These are phyloP conservation scores for Ptychobarbus kaznakovi DNA, from an alignment of 2,797 vertebrate genomes.

Conservation along the genomic window DNA sequence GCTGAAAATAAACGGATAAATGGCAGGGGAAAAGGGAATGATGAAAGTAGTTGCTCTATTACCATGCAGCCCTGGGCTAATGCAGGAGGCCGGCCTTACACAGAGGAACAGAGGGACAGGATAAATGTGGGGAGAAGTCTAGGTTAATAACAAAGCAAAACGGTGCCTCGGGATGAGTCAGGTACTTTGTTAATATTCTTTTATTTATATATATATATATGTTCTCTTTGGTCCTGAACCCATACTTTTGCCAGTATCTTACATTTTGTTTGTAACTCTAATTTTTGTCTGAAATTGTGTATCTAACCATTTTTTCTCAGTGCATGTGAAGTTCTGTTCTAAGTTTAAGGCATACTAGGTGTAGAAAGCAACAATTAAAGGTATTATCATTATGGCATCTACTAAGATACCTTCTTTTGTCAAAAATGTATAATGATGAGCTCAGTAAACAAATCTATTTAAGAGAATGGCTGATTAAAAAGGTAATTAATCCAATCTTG, in stretches of 20 bases:
- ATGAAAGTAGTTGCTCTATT: slow-evolving; percentile 61
- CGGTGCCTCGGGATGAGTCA: slow-evolving; percentile 60
- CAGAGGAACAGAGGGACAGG: slow-evolving; percentile 54
- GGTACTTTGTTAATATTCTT: slow-evolving; percentile 60
- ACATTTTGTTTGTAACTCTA: neutral
- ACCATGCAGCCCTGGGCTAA: slow-evolving; percentile 62
- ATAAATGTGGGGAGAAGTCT: slow-evolving; percentile 67
- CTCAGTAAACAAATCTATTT: neutral
- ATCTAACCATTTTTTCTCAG: neutral
- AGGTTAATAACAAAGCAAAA: slow-evolving; percentile 68
- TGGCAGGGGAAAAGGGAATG: slow-evolving; percentile 58
- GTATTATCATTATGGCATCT: neutral
- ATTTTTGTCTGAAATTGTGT: neutral
- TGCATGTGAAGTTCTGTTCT: neutral
- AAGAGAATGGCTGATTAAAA: neutral
- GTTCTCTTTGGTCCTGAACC: slow-evolving; percentile 44
- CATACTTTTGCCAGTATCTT: slow-evolving; percentile 21
- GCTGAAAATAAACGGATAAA: slow-evolving; percentile 58
- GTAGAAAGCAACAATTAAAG: neutral
- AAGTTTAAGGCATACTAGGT: neutral
- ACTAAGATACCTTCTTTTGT: neutral
- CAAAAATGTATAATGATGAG: neutral
- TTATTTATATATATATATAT: slow-evolving; percentile 42
- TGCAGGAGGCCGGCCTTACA: slow-evolving; percentile 60
- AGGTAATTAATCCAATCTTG: neutral